Evolutionary conservation across 2,797 vertebrate species (phyloP).

Genomic region (Semotilus atromaculatus): DNA sequence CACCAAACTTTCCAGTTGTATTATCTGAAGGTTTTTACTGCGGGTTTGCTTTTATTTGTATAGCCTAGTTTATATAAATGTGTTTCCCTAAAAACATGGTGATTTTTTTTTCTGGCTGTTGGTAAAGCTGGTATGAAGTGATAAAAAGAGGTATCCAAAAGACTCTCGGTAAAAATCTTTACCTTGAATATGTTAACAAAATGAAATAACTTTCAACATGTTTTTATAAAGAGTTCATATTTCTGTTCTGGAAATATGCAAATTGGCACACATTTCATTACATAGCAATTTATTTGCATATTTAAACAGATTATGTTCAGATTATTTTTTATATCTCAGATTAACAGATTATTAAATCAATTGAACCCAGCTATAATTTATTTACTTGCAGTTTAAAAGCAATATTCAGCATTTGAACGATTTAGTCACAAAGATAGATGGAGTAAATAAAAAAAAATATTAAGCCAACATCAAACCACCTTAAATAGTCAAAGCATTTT

Average conservation of each 20-base stretch:
- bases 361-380: background rate
- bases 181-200: background rate
- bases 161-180: background rate
- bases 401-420: background rate
- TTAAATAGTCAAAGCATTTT: too few species aligned
- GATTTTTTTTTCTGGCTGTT: background rate
- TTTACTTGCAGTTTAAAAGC: background rate
- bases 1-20: background rate
- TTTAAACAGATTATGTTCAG: background rate
- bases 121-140: background rate
- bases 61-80: background rate
- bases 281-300: background rate
- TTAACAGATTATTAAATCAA: slow-evolving; percentile 8
- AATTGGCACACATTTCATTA: background rate
- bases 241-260: background rate
- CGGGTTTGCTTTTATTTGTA: background rate
- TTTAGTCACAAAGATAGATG: background rate
- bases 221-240: background rate
- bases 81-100: background rate
- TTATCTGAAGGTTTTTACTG: background rate
- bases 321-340: too few species aligned
- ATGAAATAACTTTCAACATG: background rate
- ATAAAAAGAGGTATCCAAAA: background rate
- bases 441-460: background rate
- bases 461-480: background rate